Conservation (phyloP, 2,888 invertebrate genomes). For the Dicyrtoma fusca region DNA sequence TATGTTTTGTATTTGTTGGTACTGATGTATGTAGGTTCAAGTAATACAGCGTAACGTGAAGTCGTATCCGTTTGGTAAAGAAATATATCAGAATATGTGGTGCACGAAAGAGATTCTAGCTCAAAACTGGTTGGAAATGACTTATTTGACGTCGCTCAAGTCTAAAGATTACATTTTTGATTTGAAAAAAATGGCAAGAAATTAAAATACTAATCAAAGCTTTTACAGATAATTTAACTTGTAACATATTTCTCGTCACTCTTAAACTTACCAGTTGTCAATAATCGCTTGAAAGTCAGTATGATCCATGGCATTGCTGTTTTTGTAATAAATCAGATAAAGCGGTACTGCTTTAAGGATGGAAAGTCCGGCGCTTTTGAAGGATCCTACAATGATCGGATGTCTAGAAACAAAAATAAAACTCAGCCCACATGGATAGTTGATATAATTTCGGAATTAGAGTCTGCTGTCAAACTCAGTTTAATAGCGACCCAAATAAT, state of each 20-base stretch:
- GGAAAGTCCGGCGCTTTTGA: neutral
- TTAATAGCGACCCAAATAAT: neutral
- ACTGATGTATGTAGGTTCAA: too few relatives aligned
- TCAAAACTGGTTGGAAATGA: slow-evolving; percentile 39
- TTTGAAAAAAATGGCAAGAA: slow-evolving; percentile 14
- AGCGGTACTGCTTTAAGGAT: slow-evolving; percentile 10
- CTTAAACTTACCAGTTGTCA: too few relatives aligned
- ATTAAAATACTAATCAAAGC: too few relatives aligned
- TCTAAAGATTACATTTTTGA: slow-evolving; percentile 3
- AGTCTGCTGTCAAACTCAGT: neutral
- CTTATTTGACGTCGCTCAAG: slow-evolving; percentile 16
- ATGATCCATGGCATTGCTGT: too few relatives aligned
- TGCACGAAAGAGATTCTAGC: slow-evolving; percentile 38
- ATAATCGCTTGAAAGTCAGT: too few relatives aligned
- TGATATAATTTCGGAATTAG: neutral
- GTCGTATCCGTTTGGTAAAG: slow-evolving; percentile 8
- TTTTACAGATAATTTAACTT: too few relatives aligned
- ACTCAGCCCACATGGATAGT: neutral
- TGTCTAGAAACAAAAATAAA: neutral
- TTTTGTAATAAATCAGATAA: too few relatives aligned
- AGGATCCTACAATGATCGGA: slow-evolving; percentile 19
- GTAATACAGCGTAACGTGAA: slow-evolving; percentile 27
- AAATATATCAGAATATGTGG: slow-evolving; percentile 33
- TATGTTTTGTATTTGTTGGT: too few relatives aligned
- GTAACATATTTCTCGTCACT: too few relatives aligned